A percentile compares a stretch with the other conserved stretches of the same genome.
These are phyloP conservation scores for Rhodophaea formosa DNA, from an alignment of 2,888 invertebrate genomes.

Conservation along the genomic window DNA sequence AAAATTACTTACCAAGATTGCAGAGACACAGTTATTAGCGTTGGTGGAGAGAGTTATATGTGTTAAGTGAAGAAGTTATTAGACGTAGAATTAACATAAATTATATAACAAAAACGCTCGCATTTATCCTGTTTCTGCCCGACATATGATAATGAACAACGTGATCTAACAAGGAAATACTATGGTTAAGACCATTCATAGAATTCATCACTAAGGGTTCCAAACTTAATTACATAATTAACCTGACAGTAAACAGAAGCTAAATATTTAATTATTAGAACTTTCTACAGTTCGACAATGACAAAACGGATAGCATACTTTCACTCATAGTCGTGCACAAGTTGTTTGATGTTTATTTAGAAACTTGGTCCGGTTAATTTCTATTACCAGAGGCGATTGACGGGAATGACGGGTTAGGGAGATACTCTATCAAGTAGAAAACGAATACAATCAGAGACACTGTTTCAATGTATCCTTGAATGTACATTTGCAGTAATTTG, in stretches of 20 bases:
- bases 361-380: conserved; percentile 14
- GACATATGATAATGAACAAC: background rate
- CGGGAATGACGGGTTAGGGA: too few species aligned
- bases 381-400: conserved; percentile 18
- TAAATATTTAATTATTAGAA: background rate
- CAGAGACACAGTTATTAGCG: too few species aligned
- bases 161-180: background rate
- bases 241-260: background rate
- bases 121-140: background rate
- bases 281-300: conserved; percentile 15
- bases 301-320: conserved; percentile 31
- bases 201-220: background rate
- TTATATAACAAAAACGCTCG: background rate
- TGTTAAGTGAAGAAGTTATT: background rate
- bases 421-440: too few species aligned
- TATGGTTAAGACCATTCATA: background rate
- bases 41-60: background rate
- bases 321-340: conserved; percentile 31
- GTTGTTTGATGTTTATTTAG: conserved; percentile 28
- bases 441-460: too few species aligned
- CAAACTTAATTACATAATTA: background rate
- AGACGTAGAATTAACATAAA: background rate
- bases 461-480: background rate
- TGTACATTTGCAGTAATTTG: background rate
- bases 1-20: too few species aligned